Evolutionary conservation across 2,797 vertebrate genomes (phyloP).

Genomic region (Acanthopagrus latus): DNA sequence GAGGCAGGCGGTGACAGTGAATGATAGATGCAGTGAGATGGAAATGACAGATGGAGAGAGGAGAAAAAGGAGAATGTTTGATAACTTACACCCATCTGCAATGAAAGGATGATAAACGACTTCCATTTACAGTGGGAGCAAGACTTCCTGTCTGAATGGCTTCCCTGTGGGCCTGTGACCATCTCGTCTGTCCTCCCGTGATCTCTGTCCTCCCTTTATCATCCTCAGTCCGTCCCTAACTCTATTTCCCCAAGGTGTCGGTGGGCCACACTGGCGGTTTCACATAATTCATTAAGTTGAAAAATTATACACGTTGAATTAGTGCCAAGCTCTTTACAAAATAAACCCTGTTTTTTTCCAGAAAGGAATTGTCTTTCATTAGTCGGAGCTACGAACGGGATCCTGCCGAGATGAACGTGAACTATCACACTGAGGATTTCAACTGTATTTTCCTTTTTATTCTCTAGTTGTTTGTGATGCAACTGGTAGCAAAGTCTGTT

Average conservation of each 20-base stretch:
- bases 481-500: conserved; percentile 8
- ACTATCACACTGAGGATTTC: neutral
- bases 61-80: conserved; percentile 63
- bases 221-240: conserved; percentile 17
- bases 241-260: conserved; percentile 5
- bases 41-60: conserved; percentile 69
- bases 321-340: conserved; percentile 1
- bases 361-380: neutral
- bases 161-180: conserved; percentile 44
- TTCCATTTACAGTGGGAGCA: conserved; percentile 67
- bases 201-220: conserved; percentile 29
- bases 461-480: conserved; percentile 9
- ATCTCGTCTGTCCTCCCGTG: conserved; percentile 37
- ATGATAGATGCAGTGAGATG: conserved; percentile 66
- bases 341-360: neutral
- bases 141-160: conserved; percentile 50
- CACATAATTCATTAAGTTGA: neutral
- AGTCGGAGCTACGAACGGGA: neutral
- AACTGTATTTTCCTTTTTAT: neutral
- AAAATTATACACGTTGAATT: neutral
- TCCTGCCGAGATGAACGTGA: neutral
- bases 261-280: neutral
- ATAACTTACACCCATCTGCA: conserved; percentile 59
- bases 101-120: conserved; percentile 72
- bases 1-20: conserved; percentile 45